phyloP scores from a whole-genome alignment of 2,113 vertebrate species.

The Misgurnus mizolepis region DNA sequence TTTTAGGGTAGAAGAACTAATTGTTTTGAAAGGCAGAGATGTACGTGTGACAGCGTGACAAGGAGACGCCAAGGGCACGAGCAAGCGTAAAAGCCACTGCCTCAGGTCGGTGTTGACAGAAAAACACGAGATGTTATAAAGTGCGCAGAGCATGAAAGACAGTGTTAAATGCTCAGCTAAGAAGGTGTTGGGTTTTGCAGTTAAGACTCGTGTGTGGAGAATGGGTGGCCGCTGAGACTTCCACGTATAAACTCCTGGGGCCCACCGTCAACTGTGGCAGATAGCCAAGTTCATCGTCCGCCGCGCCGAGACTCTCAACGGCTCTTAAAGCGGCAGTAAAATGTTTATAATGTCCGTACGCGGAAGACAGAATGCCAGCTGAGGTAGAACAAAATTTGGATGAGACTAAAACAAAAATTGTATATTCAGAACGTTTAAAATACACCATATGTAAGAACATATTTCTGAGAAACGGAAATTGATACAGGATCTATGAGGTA shows the following conservation, averaged over 20 bases:
- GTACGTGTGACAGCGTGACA: background rate
- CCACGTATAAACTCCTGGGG: slow-evolving; percentile 62
- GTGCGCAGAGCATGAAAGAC: slow-evolving; percentile 18
- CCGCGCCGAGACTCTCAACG: slow-evolving; percentile 35
- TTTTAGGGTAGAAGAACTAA: background rate
- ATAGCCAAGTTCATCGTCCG: slow-evolving; percentile 67
- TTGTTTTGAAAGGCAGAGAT: background rate
- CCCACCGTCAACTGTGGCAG: slow-evolving; percentile 66
- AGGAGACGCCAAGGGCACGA: background rate
- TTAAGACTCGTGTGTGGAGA: background rate
- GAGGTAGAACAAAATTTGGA: background rate
- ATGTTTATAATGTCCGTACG: slow-evolving; percentile 27
- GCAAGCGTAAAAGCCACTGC: background rate
- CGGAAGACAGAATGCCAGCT: background rate
- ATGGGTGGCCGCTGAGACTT: slow-evolving; percentile 37
- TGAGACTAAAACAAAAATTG: background rate
- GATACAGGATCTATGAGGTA: background rate
- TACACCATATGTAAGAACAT: too few relatives aligned
- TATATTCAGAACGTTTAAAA: background rate
- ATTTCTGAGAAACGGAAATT: too few relatives aligned
- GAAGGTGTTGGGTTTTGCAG: slow-evolving; percentile 34
- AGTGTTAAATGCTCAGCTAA: slow-evolving; percentile 40
- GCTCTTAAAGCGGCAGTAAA: slow-evolving; percentile 54
- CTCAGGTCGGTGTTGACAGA: slow-evolving; percentile 4
- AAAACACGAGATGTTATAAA: slow-evolving; percentile 20